Conservation (phyloP, 2,113 vertebrate species). For the Isichthys henryi region DNA sequence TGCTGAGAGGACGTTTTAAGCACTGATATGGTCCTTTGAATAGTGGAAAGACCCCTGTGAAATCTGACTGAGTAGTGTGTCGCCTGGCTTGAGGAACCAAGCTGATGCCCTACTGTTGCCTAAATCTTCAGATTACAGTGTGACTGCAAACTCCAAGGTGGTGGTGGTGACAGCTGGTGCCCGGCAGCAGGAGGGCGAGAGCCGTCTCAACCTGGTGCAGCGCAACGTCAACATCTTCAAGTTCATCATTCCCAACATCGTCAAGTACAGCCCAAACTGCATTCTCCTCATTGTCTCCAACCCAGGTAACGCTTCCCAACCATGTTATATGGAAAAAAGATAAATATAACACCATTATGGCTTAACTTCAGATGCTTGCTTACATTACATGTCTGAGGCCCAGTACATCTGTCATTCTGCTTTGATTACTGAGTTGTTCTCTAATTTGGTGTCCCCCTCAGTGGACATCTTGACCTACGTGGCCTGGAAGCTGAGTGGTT, state of each 20-base stretch:
- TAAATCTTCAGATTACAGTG: slow-evolving; percentile 84
- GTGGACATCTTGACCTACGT: slow-evolving; percentile 96
- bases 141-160: slow-evolving; percentile 88
- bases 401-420: background rate
- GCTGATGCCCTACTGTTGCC: slow-evolving; percentile 12
- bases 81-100: background rate
- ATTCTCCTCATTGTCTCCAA: slow-evolving; percentile 92
- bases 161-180: slow-evolving; percentile 94
- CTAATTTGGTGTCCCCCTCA: slow-evolving; percentile 34
- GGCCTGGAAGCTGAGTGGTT: slow-evolving; percentile 96
- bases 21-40: background rate
- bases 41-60: background rate
- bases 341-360: background rate
- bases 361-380: background rate
- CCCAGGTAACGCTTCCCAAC: slow-evolving; percentile 66
- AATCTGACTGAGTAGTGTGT: background rate
- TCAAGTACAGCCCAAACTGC: slow-evolving; percentile 93
- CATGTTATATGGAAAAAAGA: background rate
- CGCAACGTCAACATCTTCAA: slow-evolving; percentile 98
- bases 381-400: background rate
- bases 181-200: slow-evolving; percentile 95
- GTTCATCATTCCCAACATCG: slow-evolving; percentile 95
- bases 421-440: background rate
- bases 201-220: slow-evolving; percentile 93
- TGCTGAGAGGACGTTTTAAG: background rate